Evolutionary conservation across 2,888 invertebrate species (phyloP).

Genomic region (Junonia oenone): DNA sequence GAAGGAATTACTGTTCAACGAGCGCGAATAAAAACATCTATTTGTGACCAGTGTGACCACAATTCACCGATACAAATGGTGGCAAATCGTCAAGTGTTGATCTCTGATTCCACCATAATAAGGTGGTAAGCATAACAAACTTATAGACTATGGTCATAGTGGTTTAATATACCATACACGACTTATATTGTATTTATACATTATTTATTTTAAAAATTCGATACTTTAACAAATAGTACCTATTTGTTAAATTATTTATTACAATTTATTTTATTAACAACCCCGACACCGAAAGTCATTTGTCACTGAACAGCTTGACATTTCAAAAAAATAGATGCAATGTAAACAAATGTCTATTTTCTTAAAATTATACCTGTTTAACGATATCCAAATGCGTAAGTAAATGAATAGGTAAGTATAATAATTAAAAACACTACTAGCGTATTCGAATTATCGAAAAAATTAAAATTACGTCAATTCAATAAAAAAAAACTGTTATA

Average conservation of each 20-base stretch:
- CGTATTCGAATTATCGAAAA: no score
- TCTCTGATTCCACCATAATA: slow-evolving; percentile 18
- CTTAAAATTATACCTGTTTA: no score
- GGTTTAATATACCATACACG: slow-evolving; percentile 5
- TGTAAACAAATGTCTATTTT: no score
- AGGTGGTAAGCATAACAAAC: slow-evolving; percentile 17
- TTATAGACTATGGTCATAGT: not conserved
- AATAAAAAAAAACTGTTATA: not conserved
- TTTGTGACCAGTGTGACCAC: slow-evolving; percentile 5
- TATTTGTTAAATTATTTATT: no score
- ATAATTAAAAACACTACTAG: no score
- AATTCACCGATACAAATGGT: slow-evolving; percentile 8
- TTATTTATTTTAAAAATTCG: not conserved
- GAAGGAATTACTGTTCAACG: not conserved
- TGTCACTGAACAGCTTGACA: no score
- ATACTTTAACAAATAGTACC: not conserved
- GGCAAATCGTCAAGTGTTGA: slow-evolving; percentile 20
- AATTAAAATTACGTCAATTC: no score
- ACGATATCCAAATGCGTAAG: no score
- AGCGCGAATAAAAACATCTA: slow-evolving; percentile 3
- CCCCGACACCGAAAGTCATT: no score
- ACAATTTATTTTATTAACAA: no score
- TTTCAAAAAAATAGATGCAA: no score
- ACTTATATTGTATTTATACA: not conserved
- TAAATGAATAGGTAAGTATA: no score